These are phyloP conservation scores for Hylyphantes graminicola DNA, from an alignment of 1,140 invertebrate species.

Conservation along the genomic window DNA sequence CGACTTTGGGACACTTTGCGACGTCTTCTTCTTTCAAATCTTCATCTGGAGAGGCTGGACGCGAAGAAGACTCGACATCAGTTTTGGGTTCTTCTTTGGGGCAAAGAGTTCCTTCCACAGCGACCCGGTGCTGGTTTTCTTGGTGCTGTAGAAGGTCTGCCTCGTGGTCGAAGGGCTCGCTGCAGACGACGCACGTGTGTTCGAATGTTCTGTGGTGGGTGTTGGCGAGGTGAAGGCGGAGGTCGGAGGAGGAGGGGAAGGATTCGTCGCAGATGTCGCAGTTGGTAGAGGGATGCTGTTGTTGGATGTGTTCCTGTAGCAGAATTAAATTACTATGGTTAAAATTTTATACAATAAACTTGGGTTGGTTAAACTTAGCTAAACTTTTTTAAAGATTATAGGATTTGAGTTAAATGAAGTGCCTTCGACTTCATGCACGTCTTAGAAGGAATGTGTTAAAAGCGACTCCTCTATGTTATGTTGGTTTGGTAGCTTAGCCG, in stretches of 20 bases:
- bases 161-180: constrained; percentile 60
- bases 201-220: constrained; percentile 38
- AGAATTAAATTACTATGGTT: not conserved
- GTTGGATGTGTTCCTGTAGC: constrained; percentile 66
- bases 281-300: constrained; percentile 36
- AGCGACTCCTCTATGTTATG: too few relatives aligned
- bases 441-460: too few relatives aligned
- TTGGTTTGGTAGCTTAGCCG: too few relatives aligned
- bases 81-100: constrained; percentile 6
- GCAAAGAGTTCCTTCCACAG: not conserved
- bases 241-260: constrained; percentile 53
- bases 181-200: constrained; percentile 62
- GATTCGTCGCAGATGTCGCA: constrained; percentile 55
- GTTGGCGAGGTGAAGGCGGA: constrained; percentile 45
- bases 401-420: too few relatives aligned
- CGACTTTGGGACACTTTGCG: not conserved
- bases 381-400: too few relatives aligned
- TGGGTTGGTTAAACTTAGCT: constrained; percentile 60
- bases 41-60: constrained; percentile 19
- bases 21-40: not conserved
- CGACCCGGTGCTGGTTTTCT: constrained; percentile 1
- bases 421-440: too few relatives aligned
- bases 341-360: too few relatives aligned
- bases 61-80: not conserved
- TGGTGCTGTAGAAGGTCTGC: constrained; percentile 3